A percentile compares a stretch with the other conserved stretches of the same genome.
Conservation (phyloP, 2,113 vertebrate species). For the Hyla sarda region DNA sequence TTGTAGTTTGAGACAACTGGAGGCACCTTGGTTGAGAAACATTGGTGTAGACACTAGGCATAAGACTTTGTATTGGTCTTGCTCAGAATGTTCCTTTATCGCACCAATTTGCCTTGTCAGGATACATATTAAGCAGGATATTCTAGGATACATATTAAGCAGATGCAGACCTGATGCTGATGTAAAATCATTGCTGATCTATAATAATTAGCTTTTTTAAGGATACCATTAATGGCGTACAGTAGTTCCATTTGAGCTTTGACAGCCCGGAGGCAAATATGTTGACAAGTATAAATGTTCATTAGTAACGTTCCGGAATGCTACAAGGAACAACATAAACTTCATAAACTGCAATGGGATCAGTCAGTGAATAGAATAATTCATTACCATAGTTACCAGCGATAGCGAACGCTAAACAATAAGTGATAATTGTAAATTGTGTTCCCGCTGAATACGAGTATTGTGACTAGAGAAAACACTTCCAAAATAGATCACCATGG, state of each 20-base stretch:
- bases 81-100: too few species aligned
- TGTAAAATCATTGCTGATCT: neutral
- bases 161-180: too few species aligned
- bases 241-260: neutral
- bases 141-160: too few species aligned
- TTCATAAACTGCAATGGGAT: constrained; percentile 71
- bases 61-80: too few species aligned
- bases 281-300: constrained; percentile 59
- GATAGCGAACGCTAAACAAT: constrained; percentile 70
- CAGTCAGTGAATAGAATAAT: constrained; percentile 71
- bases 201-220: constrained; percentile 51
- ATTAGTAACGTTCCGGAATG: constrained; percentile 71
- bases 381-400: constrained; percentile 81
- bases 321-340: constrained; percentile 64
- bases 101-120: too few species aligned
- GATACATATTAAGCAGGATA: too few species aligned
- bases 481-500: neutral
- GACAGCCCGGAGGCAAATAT: constrained; percentile 43
- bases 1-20: too few species aligned
- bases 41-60: too few species aligned
- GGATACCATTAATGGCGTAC: constrained; percentile 50
- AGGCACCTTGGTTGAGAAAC: too few species aligned
- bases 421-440: constrained; percentile 68
- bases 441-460: constrained; percentile 60
- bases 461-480: neutral